Base-by-base conservation (phyloP, 2,797 vertebrate species). In the Diceros bicornis region DNA sequence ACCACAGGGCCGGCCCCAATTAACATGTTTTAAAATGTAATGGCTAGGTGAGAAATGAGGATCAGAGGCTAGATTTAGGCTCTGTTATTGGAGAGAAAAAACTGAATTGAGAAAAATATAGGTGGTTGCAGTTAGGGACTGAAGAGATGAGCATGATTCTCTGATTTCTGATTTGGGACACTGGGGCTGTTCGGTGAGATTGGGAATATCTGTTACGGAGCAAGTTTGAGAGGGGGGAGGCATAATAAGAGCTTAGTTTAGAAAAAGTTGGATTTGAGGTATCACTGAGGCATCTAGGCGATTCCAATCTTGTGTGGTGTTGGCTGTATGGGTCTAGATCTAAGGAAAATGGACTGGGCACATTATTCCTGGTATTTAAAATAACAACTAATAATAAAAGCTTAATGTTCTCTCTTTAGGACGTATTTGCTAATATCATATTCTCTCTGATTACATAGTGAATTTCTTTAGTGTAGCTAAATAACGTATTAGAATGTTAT, bases 11-110 rank as follows among this genome's bases (percentile, higher is more conserved):
- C 41, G 4, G 41, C 41, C 41, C 55, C 74, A 68, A 47, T 96
- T 91, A 91, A 61, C 77, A 61, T 92, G 50, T 52, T 94, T 85
- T 55, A 68, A 62, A 81, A 71, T 90, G 23, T 93, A 47, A 41
- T 14, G 75, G 4, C 55, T 94, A 23, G 57, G 25, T 88, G 37
- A 64, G 87, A 94, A 94, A 69, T 61, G 62, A 91, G 57, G 37
- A 41, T 88, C 61, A 50, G n/a, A 62, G 78, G 34, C 62, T 87
- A 4, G 9, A 20, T 79, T 94, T 91, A 57, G 50, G 23, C 10
- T 81, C 32, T 81, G 21, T 77, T 84, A 57, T 10, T 78, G 68
- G 62, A 72, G 75, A 69, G 52, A 55, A 79, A 47, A 29, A 25
- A 79, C 27, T 78, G 47, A 83, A 41, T 57, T 86, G 61, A 86